A percentile compares a stretch with the other conserved stretches of the same genome.
phyloP scores from a whole-genome alignment of 2,113 vertebrate species.

The Pseudorasbora parva region DNA sequence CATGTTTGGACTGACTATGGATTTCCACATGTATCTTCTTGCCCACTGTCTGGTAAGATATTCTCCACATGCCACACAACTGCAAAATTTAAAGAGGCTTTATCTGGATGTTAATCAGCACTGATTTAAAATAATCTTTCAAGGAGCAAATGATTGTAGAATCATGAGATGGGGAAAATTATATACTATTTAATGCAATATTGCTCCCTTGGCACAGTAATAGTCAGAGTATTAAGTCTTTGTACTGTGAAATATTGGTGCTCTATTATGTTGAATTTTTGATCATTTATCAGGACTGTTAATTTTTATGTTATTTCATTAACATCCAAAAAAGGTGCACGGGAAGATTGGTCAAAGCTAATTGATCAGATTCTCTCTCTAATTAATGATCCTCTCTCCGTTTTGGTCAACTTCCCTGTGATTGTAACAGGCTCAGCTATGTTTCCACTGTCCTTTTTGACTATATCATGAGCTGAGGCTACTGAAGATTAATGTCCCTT shows the following conservation, averaged over 20 bases:
- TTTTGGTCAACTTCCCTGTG: conserved; percentile 73
- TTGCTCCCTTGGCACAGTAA: background rate
- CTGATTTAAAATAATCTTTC: conserved; percentile 6
- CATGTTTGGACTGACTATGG: conserved; percentile 75
- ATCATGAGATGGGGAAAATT: background rate
- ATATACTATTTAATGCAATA: conserved; percentile 5
- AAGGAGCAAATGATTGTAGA: background rate
- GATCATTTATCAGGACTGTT: conserved; percentile 63
- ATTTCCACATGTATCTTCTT: conserved; percentile 72
- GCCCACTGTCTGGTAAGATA: conserved; percentile 75
- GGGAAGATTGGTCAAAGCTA: conserved; percentile 48
- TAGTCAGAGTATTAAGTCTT: background rate
- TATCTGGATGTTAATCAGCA: background rate
- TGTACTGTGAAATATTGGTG: conserved; percentile 25
- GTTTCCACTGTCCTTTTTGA: conserved; percentile 44
- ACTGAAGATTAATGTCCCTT: conserved; percentile 79
- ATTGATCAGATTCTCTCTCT: conserved; percentile 64
- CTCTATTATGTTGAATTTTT: conserved; percentile 22
- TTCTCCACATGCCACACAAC: conserved; percentile 23
- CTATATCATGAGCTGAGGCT: conserved; percentile 67
- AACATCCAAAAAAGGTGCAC: conserved; percentile 68
- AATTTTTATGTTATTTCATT: conserved; percentile 71
- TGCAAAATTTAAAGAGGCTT: background rate
- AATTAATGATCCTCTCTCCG: conserved; percentile 70
- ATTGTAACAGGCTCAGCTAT: conserved; percentile 66